Evolutionary conservation across 2,888 invertebrate species (phyloP), one percentile per base, ranked within the genome.

Genomic region (Pelosia muscerda): DNA sequence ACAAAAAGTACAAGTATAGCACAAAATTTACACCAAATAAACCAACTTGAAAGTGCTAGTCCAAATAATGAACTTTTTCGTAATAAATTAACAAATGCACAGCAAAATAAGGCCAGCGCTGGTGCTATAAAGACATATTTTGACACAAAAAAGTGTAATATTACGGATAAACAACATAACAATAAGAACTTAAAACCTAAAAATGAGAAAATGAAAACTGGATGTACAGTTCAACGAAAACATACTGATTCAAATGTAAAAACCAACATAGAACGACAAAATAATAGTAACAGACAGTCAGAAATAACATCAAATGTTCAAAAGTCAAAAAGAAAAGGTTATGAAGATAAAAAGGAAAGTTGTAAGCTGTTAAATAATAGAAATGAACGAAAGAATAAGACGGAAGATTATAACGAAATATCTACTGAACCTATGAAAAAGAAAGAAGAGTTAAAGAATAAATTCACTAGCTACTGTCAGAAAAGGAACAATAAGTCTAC

Each of bases 51-150:
- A 57, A 63, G 34, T 28, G 11, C 19, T 10, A 34, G 57, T 49
- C 3, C 49, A 62, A 61, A 49, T 11, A 34, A 57, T 19, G 62
- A 59, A 38, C 19, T 22, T 2, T 10, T 53, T 19, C 26, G 25
- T 34, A 5, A 49, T n/a, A 38, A 25, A 54, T 31, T 60, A 23
- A 31, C 60, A 19, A 13, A 42, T 22, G 19, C 56, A 19, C 54
- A 28, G n/a, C 57, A 58, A 61, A 55, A 25, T 62, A 42, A 54
- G n/a, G 1, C n/a, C 58, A 53, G 54, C 25, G 22, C 65, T 19
- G 61, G 49, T 11, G 58, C 56, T 56, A 25, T 65, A 25, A 54
- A 65, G 62, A 57, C 63, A 38, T 38, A 63, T 58, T 60, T 62
- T 49, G 66, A 58, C 15, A 66, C n/a, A n/a, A n/a, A n/a, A n/a